Conservation (phyloP, 2,113 vertebrate species). For the Sebastes schlegelii region DNA sequence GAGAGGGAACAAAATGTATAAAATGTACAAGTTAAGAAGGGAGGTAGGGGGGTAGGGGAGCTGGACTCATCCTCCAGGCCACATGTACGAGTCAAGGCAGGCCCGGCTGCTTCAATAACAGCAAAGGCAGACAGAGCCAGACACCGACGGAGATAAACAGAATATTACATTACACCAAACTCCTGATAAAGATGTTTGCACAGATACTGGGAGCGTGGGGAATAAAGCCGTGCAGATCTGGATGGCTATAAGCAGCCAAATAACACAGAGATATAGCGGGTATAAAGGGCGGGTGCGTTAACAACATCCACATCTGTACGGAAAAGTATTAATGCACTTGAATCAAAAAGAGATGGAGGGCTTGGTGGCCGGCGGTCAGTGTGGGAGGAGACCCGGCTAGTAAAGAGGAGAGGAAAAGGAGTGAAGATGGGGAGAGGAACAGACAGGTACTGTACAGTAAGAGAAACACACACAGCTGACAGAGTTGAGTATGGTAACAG, state of each 20-base stretch:
- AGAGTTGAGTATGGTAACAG: constrained; percentile 82
- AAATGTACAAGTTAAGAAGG: constrained; percentile 2
- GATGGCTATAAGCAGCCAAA: constrained; percentile 40
- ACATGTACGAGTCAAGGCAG: constrained; percentile 48
- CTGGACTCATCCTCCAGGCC: constrained; percentile 34
- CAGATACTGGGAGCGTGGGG: constrained; percentile 36
- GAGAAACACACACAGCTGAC: constrained; percentile 74
- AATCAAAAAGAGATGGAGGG: constrained; percentile 24
- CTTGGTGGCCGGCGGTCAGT: not conserved
- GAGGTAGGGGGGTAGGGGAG: not conserved
- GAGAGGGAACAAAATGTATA: constrained; percentile 15
- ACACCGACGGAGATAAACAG: constrained; percentile 59
- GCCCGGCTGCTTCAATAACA: constrained; percentile 52
- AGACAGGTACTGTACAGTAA: constrained; percentile 65
- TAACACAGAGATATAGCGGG: constrained; percentile 20
- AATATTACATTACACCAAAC: constrained; percentile 65
- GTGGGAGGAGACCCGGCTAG: constrained; percentile 57
- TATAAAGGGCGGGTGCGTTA: constrained; percentile 23
- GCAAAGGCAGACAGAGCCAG: constrained; percentile 43
- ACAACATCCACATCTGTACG: constrained; percentile 11
- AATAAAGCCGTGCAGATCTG: constrained; percentile 8
- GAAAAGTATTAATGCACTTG: constrained; percentile 19
- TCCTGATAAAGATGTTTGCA: constrained; percentile 53
- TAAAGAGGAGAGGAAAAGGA: constrained; percentile 39
- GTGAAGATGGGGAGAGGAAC: constrained; percentile 53